These are phyloP conservation scores for Matsumyia berberina DNA, from an alignment of 2,888 invertebrate genomes.

Conservation along the genomic window DNA sequence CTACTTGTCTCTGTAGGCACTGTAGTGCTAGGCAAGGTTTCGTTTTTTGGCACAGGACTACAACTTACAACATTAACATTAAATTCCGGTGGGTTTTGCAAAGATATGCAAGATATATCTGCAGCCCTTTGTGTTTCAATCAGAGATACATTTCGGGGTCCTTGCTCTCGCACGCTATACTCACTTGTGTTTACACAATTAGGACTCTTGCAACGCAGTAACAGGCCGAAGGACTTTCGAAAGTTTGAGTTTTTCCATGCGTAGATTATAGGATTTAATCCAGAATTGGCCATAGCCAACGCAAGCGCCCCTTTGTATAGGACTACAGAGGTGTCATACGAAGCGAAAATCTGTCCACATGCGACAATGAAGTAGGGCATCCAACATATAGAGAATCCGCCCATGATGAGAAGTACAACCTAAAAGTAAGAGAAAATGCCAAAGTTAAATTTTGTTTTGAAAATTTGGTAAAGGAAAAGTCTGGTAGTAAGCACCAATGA, in stretches of 20 bases:
- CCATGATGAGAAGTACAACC: constrained; percentile 91
- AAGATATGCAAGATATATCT: background rate
- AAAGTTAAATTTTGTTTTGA: background rate
- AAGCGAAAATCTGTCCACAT: constrained; percentile 86
- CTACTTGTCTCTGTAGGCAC: background rate
- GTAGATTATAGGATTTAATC: constrained; percentile 92
- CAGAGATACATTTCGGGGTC: constrained; percentile 4
- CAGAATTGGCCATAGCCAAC: constrained; percentile 91
- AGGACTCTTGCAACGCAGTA: constrained; percentile 88
- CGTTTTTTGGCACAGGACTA: constrained; percentile 10
- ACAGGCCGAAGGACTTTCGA: constrained; percentile 88
- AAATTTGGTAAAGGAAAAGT: background rate
- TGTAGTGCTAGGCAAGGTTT: no score
- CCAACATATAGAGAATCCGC: constrained; percentile 93
- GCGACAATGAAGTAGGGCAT: constrained; percentile 90
- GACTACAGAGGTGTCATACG: constrained; percentile 85
- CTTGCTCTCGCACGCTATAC: constrained; percentile 68
- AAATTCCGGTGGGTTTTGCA: constrained; percentile 1
- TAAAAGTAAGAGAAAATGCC: constrained; percentile 82
- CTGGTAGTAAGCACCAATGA: no score
- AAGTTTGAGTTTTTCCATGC: constrained; percentile 94
- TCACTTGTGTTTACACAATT: constrained; percentile 84
- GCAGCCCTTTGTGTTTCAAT: background rate
- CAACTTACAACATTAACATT: background rate
- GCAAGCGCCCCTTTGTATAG: constrained; percentile 88